phyloP scores from a whole-genome alignment of 1,140 invertebrate species.

The Varroa destructor region DNA sequence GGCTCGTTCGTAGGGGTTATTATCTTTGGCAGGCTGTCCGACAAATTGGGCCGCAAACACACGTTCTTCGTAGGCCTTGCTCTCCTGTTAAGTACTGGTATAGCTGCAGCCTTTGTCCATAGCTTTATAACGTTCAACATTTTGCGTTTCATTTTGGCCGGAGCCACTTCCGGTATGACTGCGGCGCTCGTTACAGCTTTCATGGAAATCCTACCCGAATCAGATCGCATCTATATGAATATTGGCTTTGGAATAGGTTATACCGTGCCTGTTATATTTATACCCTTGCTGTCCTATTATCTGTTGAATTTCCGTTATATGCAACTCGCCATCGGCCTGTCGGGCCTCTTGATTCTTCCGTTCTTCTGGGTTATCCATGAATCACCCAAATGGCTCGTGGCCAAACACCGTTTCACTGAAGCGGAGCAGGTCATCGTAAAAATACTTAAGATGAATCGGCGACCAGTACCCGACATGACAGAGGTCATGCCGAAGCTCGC shows the following conservation, averaged over 20 bases:
- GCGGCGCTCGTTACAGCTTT: not conserved
- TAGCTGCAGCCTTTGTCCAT: not conserved
- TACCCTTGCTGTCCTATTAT: not conserved
- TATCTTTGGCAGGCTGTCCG: not conserved
- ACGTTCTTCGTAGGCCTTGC: not conserved
- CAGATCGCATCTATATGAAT: conserved; percentile 9
- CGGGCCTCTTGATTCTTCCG: not conserved
- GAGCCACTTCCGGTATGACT: not conserved
- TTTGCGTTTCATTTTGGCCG: not conserved
- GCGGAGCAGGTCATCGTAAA: not conserved
- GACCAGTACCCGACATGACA: conserved; percentile 3
- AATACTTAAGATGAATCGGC: conserved; percentile 11
- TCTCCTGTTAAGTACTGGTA: not conserved
- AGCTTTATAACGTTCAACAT: conserved; percentile 7
- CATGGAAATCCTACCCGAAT: conserved; percentile 3
- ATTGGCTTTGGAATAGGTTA: conserved; percentile 19
- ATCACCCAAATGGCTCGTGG: conserved; percentile 22
- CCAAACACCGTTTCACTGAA: not conserved
- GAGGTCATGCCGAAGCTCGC: not conserved
- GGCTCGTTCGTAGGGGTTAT: not conserved
- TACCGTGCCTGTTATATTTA: not conserved
- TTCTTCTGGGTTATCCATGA: not conserved
- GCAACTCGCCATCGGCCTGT: conserved; percentile 16
- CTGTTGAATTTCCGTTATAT: conserved; percentile 22
- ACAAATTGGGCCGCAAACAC: not conserved